Evolutionary conservation across 1,140 invertebrate species (phyloP).

Genomic region (Apis florea): DNA sequence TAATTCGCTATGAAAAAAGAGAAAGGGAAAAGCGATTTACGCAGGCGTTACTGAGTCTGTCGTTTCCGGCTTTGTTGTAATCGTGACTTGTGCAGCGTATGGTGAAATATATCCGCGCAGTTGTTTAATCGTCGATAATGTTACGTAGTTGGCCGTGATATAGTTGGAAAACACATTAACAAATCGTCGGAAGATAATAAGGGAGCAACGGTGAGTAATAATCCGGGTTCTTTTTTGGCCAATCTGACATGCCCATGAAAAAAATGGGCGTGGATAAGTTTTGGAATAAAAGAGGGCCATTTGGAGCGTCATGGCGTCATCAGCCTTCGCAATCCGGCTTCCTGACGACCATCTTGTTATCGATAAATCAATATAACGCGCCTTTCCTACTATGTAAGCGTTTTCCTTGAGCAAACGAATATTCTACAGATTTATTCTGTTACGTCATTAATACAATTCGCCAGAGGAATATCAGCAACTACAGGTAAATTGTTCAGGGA

Average conservation of each 20-base stretch:
- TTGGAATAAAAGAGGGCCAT: slow-evolving; percentile 55
- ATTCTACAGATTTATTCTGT: slow-evolving; percentile 40
- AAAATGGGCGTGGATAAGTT: slow-evolving; percentile 40
- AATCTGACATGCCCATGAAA: slow-evolving; percentile 23
- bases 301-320: slow-evolving; percentile 68
- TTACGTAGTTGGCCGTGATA: slow-evolving; percentile 47
- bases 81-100: slow-evolving; percentile 49
- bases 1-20: too few species aligned
- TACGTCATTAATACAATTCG: slow-evolving; percentile 28
- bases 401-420: slow-evolving; percentile 38
- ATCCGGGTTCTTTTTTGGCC: slow-evolving; percentile 38
- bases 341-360: slow-evolving; percentile 73
- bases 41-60: slow-evolving; percentile 10
- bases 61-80: slow-evolving; percentile 42
- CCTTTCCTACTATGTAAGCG: slow-evolving; percentile 41
- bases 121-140: slow-evolving; percentile 58
- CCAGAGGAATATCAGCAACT: slow-evolving; percentile 35
- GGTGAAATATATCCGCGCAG: slow-evolving; percentile 31
- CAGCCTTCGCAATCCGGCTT: slow-evolving; percentile 67
- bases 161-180: slow-evolving; percentile 51
- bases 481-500: slow-evolving; percentile 49
- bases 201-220: slow-evolving; percentile 57
- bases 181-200: slow-evolving; percentile 59
- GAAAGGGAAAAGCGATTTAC: not conserved
- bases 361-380: slow-evolving; percentile 72